phyloP scores from a whole-genome alignment of 2,888 invertebrate species.

The Idaea straminata region DNA sequence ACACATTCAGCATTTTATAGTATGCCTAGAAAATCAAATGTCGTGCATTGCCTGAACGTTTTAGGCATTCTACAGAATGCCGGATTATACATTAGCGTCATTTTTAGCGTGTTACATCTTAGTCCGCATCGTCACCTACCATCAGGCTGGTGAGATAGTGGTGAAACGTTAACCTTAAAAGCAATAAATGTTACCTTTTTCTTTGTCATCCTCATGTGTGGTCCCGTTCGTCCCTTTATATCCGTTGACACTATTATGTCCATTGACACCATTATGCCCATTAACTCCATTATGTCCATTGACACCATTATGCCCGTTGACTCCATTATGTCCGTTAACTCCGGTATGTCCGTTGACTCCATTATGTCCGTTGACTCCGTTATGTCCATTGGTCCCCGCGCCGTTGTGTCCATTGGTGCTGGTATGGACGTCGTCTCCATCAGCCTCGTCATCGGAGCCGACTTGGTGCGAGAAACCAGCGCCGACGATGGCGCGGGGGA shows the following conservation, averaged over 20 bases:
- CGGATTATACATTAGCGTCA: no score
- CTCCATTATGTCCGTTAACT: slow-evolving; percentile 33
- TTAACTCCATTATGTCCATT: slow-evolving; percentile 38
- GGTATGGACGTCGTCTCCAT: slow-evolving; percentile 35
- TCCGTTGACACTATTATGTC: slow-evolving; percentile 37
- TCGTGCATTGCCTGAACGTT: no score
- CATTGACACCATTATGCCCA: slow-evolving; percentile 42
- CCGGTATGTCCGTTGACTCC: slow-evolving; percentile 41
- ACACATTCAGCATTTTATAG: no score
- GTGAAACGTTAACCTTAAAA: no score
- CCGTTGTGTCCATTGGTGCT: slow-evolving; percentile 28
- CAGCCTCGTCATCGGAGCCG: slow-evolving; percentile 56
- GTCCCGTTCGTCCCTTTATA: slow-evolving; percentile 46
- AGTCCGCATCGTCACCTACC: no score
- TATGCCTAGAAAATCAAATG: no score
- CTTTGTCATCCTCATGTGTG: slow-evolving; percentile 59
- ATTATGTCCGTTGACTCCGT: slow-evolving; percentile 35
- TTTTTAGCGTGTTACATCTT: no score
- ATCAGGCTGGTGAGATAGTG: no score
- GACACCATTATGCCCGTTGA: slow-evolving; percentile 40
- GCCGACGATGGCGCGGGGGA: slow-evolving; percentile 74
- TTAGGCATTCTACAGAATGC: no score
- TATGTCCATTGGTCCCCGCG: slow-evolving; percentile 11
- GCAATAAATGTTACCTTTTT: slow-evolving; percentile 47
- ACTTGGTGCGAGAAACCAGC: slow-evolving; percentile 24